Base-by-base conservation (phyloP, 1,140 invertebrate species). In the Zophobas atratus region DNA sequence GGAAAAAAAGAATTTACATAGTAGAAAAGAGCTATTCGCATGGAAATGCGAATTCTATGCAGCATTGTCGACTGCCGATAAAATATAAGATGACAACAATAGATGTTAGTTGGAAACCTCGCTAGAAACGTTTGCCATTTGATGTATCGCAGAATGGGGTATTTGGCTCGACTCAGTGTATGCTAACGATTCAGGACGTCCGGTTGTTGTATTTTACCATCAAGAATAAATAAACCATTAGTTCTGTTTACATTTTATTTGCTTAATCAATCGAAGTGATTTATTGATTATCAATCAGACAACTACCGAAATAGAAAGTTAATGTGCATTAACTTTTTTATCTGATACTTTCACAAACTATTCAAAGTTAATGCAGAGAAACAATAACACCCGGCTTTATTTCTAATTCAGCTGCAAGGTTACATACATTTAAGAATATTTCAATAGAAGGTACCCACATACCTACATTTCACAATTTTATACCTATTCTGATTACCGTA, bases 1-100 rank as follows among this genome's bases (percentile, higher is more conserved):
- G 57, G 78, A 77, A 83, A 83, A 81, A 82, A 82, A 82, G 80
- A 83, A 84, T 85, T 84, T 83, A 84, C 82, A 84, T 84, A 79
- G 79, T 78, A 81, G 82, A 82, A 85, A 85, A 82, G 82, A 81
- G 80, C 81, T 80, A 84, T 84, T 85, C 83, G 83, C 78, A 85
- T 85, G 84, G 82, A 85, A 85, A 85, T 85, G 80, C 81, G 82
- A 82, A 79, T 82, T 82, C 80, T 81, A 80, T 80, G 81, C 78
- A 51, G 78, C 80, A 85, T 84, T 84, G 84, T 85, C 76, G 80
- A 72, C 77, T 72, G 80, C 79, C 84, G 82, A 85, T 85, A 85
- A 85, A 85, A 85, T 85, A 85, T 85, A 85, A 85, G 84, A 85
- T 82, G 84, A 81, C 84, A 82, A 85, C 84, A 85, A 85, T 85